Percentiles rank a stretch among this genome's conserved stretches.
Conservation (phyloP, 1,140 invertebrate species). For the Drosophila albomicans region DNA sequence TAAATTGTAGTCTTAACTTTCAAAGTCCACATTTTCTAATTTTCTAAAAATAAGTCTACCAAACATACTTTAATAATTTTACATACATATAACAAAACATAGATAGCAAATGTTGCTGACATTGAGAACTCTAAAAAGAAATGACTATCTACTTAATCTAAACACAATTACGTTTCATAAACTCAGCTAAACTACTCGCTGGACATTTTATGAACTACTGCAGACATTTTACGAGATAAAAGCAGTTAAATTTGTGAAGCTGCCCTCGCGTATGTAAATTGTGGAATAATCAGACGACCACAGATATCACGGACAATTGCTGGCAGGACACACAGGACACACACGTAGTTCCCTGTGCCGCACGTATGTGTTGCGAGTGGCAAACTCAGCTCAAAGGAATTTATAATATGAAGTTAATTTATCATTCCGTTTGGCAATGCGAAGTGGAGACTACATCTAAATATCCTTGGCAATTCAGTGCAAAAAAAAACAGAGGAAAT, state of each 20-base stretch:
- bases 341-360: not conserved
- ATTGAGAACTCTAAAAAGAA: not conserved
- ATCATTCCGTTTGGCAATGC: conserved; percentile 62
- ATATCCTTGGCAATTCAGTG: conserved; percentile 21
- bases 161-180: not conserved
- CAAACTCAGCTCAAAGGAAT: conserved; percentile 76
- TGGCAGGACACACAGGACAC: conserved; percentile 17
- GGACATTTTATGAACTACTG: not conserved
- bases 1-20: too few relatives aligned
- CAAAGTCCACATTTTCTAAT: too few relatives aligned
- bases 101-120: too few relatives aligned
- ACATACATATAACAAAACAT: too few relatives aligned
- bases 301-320: conserved; percentile 69
- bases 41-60: too few relatives aligned
- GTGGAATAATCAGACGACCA: conserved; percentile 59
- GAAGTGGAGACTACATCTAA: conserved; percentile 44
- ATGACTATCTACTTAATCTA: not conserved
- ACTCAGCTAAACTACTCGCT: not conserved
- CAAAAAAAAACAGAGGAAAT: not conserved
- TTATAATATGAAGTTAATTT: conserved; percentile 81
- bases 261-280: conserved; percentile 58
- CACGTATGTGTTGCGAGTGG: conserved; percentile 25
- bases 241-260: conserved; percentile 6
- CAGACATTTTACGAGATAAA: not conserved
- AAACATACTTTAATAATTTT: too few relatives aligned